Percentiles rank a stretch among this genome's conserved stretches.
Conservation (phyloP, 2,113 vertebrate genomes). For the Alouatta palliata region DNA sequence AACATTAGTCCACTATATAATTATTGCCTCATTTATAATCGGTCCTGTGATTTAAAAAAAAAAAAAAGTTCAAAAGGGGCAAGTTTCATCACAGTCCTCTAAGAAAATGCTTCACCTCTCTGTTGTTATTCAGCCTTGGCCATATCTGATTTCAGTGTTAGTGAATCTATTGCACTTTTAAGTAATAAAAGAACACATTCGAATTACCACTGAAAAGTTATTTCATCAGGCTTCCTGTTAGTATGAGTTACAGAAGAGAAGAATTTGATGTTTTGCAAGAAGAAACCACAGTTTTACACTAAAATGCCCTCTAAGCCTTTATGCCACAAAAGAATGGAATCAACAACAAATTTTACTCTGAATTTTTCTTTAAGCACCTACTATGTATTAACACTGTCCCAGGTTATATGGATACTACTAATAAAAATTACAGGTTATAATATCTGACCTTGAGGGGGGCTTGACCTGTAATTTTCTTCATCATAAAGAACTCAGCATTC, state of each 20-base stretch:
- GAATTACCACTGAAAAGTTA: slow-evolving; percentile 37
- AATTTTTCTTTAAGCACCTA: slow-evolving; percentile 5
- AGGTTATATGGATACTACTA: neutral
- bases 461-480: neutral
- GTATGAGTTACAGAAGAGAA: slow-evolving; percentile 56
- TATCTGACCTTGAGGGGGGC: neutral
- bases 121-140: neutral
- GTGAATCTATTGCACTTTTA: slow-evolving; percentile 31
- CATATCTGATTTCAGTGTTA: slow-evolving; percentile 8
- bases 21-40: neutral
- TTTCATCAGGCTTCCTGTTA: slow-evolving; percentile 68
- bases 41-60: neutral
- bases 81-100: neutral
- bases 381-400: neutral
- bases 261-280: slow-evolving; percentile 29
- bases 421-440: neutral
- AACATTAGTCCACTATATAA: neutral
- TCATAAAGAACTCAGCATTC: neutral
- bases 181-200: slow-evolving; percentile 53
- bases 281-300: slow-evolving; percentile 41
- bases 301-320: slow-evolving; percentile 14
- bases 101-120: neutral
- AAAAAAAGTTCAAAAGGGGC: neutral
- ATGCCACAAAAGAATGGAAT: neutral
- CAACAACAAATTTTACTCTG: neutral